phyloP scores from a whole-genome alignment of 2,888 invertebrate species.

The Oscheius myriophilus region DNA sequence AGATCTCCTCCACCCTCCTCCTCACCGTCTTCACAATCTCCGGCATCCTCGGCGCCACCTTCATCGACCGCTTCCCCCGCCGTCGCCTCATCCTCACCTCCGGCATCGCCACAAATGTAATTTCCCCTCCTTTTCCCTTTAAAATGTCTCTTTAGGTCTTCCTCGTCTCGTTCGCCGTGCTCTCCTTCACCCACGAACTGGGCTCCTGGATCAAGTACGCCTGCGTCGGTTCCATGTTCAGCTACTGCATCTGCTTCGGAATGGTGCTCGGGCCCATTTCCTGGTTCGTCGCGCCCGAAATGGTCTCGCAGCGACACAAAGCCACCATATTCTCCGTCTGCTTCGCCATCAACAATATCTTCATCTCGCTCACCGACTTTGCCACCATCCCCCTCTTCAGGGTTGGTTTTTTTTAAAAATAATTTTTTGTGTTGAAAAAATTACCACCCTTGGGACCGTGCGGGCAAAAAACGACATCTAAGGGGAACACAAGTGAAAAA shows the following conservation, averaged over 20 bases:
- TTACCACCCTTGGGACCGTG: neutral
- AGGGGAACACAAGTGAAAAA: too few species aligned
- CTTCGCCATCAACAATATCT: constrained; percentile 61
- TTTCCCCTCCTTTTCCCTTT: neutral
- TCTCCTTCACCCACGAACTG: constrained; percentile 41
- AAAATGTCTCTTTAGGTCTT: constrained; percentile 32
- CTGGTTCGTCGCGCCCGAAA: constrained; percentile 66
- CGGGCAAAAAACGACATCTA: too few species aligned
- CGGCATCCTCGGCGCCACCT: constrained; percentile 54
- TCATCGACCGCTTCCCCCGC: constrained; percentile 63
- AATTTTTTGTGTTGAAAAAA: neutral
- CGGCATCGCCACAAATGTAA: constrained; percentile 52
- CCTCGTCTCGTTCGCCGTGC: constrained; percentile 54
- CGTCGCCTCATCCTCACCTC: constrained; percentile 53
- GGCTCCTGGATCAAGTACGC: constrained; percentile 48
- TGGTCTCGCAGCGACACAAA: constrained; percentile 63
- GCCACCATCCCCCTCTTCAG: constrained; percentile 58
- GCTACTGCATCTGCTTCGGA: constrained; percentile 59
- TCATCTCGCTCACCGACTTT: constrained; percentile 64
- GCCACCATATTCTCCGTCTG: constrained; percentile 64
- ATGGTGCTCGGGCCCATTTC: constrained; percentile 61
- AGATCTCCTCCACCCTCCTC: constrained; percentile 56
- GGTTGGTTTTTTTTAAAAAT: constrained; percentile 31
- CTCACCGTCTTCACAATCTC: constrained; percentile 58
- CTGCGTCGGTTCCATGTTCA: constrained; percentile 50